Conservation (phyloP, 1,140 invertebrate genomes). For the Harpegnathos saltator region DNA sequence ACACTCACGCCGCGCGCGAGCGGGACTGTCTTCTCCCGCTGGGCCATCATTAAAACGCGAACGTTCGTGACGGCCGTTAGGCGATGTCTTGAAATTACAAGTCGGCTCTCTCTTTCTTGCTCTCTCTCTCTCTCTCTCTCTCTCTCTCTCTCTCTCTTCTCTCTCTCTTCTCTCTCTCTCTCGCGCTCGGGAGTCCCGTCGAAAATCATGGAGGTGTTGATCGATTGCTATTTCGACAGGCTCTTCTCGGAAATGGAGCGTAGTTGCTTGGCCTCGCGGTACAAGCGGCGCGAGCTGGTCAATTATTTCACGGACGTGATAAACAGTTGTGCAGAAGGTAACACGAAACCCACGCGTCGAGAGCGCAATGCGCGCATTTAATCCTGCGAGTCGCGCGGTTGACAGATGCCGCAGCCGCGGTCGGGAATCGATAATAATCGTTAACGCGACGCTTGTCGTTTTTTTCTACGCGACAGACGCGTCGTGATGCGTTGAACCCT, state of each 20-base stretch:
- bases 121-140: no score
- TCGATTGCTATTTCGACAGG: constrained; percentile 90
- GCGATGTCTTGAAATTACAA: background rate
- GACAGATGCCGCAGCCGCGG: background rate
- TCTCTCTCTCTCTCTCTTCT: no score
- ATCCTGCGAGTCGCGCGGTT: background rate
- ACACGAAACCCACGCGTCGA: constrained; percentile 6
- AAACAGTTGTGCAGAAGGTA: constrained; percentile 88
- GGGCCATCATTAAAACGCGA: constrained; percentile 71
- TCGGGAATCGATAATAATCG: constrained; percentile 19
- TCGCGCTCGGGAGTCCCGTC: background rate
- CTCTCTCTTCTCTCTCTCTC: no score
- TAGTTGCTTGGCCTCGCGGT: constrained; percentile 88
- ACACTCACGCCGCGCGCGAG: constrained; percentile 46
- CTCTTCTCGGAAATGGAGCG: constrained; percentile 88
- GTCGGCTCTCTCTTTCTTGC: no score
- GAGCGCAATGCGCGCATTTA: background rate
- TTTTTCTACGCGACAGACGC: no score
- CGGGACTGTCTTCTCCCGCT: constrained; percentile 47
- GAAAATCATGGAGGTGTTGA: constrained; percentile 88
- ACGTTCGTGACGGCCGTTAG: constrained; percentile 54
- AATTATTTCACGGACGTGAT: constrained; percentile 91
- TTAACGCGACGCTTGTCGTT: constrained; percentile 23
- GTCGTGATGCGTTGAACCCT: no score
- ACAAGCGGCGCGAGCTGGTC: constrained; percentile 88